phyloP scores from a whole-genome alignment of 2,797 vertebrate species.

The Vespertilio murinus region DNA sequence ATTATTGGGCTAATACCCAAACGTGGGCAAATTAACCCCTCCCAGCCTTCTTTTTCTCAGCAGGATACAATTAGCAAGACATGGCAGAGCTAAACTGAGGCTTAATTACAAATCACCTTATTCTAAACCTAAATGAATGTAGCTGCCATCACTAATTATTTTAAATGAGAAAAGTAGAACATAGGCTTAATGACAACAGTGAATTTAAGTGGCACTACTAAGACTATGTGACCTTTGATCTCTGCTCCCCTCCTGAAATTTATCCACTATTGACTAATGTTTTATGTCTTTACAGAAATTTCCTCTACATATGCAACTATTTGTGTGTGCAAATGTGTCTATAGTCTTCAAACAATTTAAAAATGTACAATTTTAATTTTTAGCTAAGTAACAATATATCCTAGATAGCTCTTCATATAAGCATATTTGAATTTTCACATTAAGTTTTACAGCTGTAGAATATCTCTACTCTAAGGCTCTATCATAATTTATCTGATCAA shows the following conservation, averaged over 20 bases:
- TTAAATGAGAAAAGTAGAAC: constrained; percentile 15
- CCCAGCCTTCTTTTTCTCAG: neutral
- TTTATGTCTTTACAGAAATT: neutral
- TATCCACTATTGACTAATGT: neutral
- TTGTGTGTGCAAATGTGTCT: neutral
- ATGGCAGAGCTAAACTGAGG: neutral
- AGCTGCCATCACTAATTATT: neutral
- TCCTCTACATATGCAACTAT: neutral
- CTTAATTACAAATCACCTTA: neutral
- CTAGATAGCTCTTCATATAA: neutral
- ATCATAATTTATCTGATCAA: neutral
- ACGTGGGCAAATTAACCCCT: neutral
- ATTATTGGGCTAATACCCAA: neutral
- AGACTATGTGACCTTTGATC: neutral
- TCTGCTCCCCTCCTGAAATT: neutral
- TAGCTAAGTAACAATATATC: neutral
- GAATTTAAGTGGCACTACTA: neutral
- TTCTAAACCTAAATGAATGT: neutral
- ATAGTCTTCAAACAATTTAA: neutral
- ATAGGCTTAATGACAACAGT: neutral
- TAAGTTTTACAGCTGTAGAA: neutral
- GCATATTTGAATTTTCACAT: neutral
- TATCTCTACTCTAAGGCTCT: neutral
- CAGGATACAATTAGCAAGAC: neutral
- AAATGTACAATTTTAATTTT: constrained; percentile 4